Evolutionary conservation across 2,888 invertebrate species (phyloP).

Genomic region (Epicampocera succincta): DNA sequence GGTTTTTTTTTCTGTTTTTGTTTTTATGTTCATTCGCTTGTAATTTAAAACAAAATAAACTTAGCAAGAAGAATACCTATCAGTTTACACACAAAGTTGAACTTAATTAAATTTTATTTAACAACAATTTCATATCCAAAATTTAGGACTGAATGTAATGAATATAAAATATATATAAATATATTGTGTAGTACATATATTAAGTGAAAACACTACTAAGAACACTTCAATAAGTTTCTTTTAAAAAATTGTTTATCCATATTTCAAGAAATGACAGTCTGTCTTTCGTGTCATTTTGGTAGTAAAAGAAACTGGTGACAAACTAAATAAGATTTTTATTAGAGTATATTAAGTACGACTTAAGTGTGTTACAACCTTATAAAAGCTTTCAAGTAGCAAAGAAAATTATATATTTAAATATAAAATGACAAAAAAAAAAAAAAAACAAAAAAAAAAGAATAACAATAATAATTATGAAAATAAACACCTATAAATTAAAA

Average conservation of each 20-base stretch:
- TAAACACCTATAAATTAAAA: conserved; percentile 3
- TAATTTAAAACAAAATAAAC: conserved; percentile 11
- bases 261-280: background rate
- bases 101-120: conserved; percentile 35
- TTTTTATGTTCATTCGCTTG: background rate
- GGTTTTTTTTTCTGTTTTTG: conserved; percentile 1
- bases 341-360: conserved; percentile 51
- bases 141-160: conserved; percentile 75
- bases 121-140: conserved; percentile 75
- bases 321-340: conserved; percentile 31
- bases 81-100: conserved; percentile 32
- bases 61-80: conserved; percentile 17
- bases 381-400: conserved; percentile 56
- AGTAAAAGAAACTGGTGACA: conserved; percentile 20
- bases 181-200: too few relatives aligned
- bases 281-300: conserved; percentile 11
- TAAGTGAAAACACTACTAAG: conserved; percentile 27
- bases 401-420: conserved; percentile 19
- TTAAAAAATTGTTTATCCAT: conserved; percentile 17
- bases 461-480: too few relatives aligned
- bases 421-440: conserved; percentile 17
- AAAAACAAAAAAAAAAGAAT: too few relatives aligned
- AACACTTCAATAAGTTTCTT: conserved; percentile 39
- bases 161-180: conserved; percentile 44
- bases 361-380: conserved; percentile 64